Percentiles rank a stretch among this genome's conserved stretches.
Conservation (phyloP, 2,888 invertebrate species). For the Harpagoxenus sublaevis region DNA sequence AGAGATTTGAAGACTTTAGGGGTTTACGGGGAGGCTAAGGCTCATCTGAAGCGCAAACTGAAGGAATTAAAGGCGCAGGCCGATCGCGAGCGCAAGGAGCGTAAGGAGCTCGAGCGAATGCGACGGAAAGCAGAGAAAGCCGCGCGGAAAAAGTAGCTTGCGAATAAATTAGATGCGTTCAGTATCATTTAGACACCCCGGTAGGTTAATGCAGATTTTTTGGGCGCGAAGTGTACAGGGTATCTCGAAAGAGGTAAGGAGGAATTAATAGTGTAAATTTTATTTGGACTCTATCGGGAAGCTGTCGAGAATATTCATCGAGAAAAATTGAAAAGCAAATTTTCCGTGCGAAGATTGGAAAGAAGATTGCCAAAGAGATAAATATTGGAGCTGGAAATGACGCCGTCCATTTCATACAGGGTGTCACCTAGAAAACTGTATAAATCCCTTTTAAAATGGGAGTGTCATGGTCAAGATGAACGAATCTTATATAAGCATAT, state of each 20-base stretch:
- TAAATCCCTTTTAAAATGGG: not conserved
- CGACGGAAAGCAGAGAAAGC: conserved; percentile 95
- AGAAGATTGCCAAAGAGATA: not conserved
- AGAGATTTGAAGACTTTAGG: conserved; percentile 96
- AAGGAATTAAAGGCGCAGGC: conserved; percentile 93
- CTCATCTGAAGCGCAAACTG: conserved; percentile 93
- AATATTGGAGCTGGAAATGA: conserved; percentile 25
- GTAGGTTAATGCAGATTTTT: conserved; percentile 16
- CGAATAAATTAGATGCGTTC: conserved; percentile 34
- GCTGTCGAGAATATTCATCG: not conserved
- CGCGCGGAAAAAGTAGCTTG: conserved; percentile 87
- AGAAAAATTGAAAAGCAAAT: conserved; percentile 10
- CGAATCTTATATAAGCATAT: not conserved
- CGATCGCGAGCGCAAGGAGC: conserved; percentile 94
- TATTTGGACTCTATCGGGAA: not conserved
- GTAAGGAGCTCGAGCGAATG: conserved; percentile 94
- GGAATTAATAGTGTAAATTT: not conserved
- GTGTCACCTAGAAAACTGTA: conserved; percentile 27
- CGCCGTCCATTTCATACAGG: conserved; percentile 53
- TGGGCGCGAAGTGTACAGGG: conserved; percentile 26
- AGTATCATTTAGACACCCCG: conserved; percentile 15
- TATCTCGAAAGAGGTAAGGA: conserved; percentile 42
- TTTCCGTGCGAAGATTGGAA: not conserved
- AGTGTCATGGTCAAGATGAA: conserved; percentile 17
- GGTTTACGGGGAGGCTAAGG: conserved; percentile 93